Percentiles rank a stretch among this genome's conserved stretches.
These are phyloP conservation scores for Solen grandis DNA, from an alignment of 1,140 invertebrate species.

Conservation along the genomic window DNA sequence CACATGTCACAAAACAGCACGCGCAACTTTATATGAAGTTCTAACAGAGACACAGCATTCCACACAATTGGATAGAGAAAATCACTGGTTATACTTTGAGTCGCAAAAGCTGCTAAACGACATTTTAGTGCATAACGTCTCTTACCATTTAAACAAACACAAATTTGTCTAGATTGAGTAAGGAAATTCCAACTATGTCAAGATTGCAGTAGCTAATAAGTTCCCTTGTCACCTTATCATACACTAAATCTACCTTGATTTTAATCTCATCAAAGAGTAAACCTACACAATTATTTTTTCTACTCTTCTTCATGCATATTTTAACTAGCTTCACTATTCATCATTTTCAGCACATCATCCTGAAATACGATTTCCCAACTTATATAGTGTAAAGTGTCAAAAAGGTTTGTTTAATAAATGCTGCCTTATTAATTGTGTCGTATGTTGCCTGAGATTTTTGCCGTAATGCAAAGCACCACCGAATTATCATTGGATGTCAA, in stretches of 20 bases:
- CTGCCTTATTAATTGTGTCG: constrained; percentile 48
- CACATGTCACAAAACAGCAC: constrained; percentile 57
- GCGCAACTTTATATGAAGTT: constrained; percentile 33
- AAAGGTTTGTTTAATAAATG: constrained; percentile 56
- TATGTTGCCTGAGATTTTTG: constrained; percentile 41
- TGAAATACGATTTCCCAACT: constrained; percentile 53
- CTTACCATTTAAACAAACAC: constrained; percentile 59
- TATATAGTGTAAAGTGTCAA: constrained; percentile 58
- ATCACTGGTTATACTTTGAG: constrained; percentile 50
- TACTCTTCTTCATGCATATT: constrained; percentile 7
- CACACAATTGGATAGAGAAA: constrained; percentile 56
- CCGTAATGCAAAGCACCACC: constrained; percentile 48
- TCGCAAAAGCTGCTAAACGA: constrained; percentile 46
- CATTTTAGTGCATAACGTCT: constrained; percentile 39
- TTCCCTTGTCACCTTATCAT: constrained; percentile 58
- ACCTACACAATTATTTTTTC: constrained; percentile 35
- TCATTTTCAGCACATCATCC: constrained; percentile 33
- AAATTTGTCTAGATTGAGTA: constrained; percentile 33
- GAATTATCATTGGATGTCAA: constrained; percentile 63
- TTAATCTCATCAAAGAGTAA: constrained; percentile 61
- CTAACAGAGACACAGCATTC: constrained; percentile 42
- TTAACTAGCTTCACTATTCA: constrained; percentile 51
- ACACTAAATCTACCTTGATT: constrained; percentile 55
- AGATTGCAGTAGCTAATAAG: constrained; percentile 50
- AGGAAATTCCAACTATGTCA: constrained; percentile 25